These are phyloP conservation scores for Euthynnus affinis DNA, from an alignment of 2,797 vertebrate species.

Conservation along the genomic window DNA sequence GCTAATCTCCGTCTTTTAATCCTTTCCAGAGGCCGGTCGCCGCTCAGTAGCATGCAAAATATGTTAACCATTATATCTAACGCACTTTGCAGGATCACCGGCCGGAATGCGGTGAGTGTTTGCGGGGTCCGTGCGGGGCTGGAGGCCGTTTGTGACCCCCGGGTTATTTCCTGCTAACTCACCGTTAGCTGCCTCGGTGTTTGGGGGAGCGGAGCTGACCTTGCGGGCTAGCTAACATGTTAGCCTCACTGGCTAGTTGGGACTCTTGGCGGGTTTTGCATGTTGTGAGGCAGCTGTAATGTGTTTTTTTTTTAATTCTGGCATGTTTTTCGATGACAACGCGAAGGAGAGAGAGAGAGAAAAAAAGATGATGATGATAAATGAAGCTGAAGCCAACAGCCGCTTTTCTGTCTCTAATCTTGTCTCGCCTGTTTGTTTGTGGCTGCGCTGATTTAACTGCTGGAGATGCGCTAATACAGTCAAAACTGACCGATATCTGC, in stretches of 20 bases:
- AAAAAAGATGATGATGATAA: too few relatives aligned
- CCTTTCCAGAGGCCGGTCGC: background rate
- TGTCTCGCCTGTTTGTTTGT: background rate
- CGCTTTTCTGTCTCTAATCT: background rate
- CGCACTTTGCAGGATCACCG: constrained; percentile 76
- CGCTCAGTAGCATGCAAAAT: constrained; percentile 69
- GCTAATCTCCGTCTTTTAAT: constrained; percentile 24
- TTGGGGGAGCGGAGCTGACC: constrained; percentile 60
- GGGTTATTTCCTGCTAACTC: constrained; percentile 43
- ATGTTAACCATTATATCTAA: constrained; percentile 80
- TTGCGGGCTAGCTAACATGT: constrained; percentile 46
- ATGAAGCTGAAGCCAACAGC: too few relatives aligned
- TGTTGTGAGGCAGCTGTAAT: background rate
- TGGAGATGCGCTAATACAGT: background rate
- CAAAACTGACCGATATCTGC: background rate
- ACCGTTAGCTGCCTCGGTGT: constrained; percentile 9
- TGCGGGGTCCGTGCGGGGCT: background rate
- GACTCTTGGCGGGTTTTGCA: background rate
- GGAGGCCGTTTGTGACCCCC: background rate
- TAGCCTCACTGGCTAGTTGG: background rate
- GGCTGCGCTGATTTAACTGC: background rate
- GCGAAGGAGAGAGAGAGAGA: too few relatives aligned
- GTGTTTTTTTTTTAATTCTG: too few relatives aligned
- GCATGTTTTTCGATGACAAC: too few relatives aligned
- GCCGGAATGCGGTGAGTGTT: constrained; percentile 79